Evolutionary conservation across 2,888 invertebrate genomes (phyloP).

Genomic region (Andrena camellia): DNA sequence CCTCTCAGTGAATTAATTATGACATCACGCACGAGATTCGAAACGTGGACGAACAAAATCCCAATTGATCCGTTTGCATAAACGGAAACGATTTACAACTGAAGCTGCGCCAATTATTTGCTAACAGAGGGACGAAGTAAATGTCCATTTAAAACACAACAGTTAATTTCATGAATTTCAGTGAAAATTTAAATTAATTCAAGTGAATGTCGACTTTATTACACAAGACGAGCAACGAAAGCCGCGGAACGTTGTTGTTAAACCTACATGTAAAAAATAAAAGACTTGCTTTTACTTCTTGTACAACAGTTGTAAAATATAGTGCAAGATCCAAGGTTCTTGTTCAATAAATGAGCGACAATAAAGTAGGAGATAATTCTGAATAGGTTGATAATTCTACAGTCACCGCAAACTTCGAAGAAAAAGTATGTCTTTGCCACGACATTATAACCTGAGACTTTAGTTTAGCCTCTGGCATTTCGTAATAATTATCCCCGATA

Average conservation of each 20-base stretch:
- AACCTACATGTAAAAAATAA: neutral
- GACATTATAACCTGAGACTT: neutral
- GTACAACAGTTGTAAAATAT: neutral
- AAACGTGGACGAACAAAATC: neutral
- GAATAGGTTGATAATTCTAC: neutral
- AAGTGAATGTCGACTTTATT: too few relatives aligned
- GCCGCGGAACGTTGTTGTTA: neutral
- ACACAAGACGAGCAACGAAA: too few relatives aligned
- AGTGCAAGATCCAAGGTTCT: neutral
- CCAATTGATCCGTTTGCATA: neutral
- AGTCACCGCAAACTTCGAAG: neutral
- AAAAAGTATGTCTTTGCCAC: neutral
- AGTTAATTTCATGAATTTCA: neutral
- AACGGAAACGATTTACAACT: neutral
- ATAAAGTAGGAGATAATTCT: neutral
- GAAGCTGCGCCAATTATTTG: neutral
- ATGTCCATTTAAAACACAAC: neutral
- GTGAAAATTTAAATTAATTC: too few relatives aligned
- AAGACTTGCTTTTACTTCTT: neutral
- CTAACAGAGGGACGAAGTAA: neutral
- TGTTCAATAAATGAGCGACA: neutral
- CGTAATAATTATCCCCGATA: slow-evolving; percentile 5
- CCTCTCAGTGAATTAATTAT: slow-evolving; percentile 17
- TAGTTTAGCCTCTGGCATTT: neutral
- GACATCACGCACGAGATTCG: slow-evolving; percentile 5